Evolutionary conservation across 2,797 vertebrate genomes (phyloP).

Genomic region (Botia almorhae): DNA sequence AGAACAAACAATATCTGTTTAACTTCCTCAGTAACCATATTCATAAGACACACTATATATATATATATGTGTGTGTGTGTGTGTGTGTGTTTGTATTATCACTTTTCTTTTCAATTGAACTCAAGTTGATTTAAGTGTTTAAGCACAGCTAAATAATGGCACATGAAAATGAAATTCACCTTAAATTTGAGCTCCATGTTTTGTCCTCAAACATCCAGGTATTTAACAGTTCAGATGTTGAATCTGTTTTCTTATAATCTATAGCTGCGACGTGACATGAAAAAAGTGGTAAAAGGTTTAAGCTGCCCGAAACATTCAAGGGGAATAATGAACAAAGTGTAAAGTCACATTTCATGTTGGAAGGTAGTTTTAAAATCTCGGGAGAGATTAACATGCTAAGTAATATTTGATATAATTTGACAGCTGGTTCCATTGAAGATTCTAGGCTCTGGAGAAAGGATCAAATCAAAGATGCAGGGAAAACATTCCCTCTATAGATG

Average conservation of each 20-base stretch:
- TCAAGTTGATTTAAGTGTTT: neutral
- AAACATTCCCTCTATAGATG: slow-evolving; percentile 1
- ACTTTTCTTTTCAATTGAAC: neutral
- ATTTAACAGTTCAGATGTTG: neutral
- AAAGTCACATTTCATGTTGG: neutral
- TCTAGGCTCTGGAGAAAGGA: neutral
- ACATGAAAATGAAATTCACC: neutral
- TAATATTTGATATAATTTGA: slow-evolving; percentile 3
- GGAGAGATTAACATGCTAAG: neutral
- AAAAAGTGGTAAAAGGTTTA: neutral
- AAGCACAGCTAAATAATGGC: slow-evolving; percentile 2
- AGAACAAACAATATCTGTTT: slow-evolving; percentile 9
- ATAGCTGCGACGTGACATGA: neutral
- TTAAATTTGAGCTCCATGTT: neutral
- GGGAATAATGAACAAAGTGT: neutral
- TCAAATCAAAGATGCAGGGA: neutral
- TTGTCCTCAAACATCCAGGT: no score
- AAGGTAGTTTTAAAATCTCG: slow-evolving; percentile 10
- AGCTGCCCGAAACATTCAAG: slow-evolving; percentile 27
- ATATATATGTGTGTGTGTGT: neutral
- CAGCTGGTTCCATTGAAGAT: neutral
- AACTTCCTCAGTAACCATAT: neutral
- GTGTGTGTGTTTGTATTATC: neutral
- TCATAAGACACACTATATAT: neutral
- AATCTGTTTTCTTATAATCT: no score